phyloP scores from a whole-genome alignment of 2,113 vertebrate genomes.

The Calidris pugnax region DNA sequence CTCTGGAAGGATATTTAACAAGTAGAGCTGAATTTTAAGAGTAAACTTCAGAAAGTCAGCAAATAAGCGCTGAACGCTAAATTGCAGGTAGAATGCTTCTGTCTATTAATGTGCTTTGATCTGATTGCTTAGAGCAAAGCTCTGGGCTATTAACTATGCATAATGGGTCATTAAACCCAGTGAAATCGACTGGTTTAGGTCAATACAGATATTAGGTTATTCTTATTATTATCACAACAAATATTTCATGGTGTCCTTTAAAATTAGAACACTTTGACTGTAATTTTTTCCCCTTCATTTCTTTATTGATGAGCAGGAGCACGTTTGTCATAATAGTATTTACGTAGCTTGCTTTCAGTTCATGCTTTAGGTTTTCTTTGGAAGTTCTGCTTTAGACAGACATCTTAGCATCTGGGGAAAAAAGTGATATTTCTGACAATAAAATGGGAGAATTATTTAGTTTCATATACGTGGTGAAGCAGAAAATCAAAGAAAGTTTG shows the following conservation, averaged over 20 bases:
- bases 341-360: neutral
- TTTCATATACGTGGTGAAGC: neutral
- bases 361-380: neutral
- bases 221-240: neutral
- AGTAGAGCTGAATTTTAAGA: neutral
- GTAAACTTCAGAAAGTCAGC: neutral
- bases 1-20: neutral
- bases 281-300: neutral
- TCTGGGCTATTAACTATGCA: neutral
- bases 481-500: neutral
- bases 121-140: neutral
- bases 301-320: neutral
- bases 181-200: neutral
- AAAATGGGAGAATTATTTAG: neutral
- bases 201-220: neutral
- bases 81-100: neutral
- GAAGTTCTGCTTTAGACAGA: neutral
- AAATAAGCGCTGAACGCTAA: neutral
- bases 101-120: neutral
- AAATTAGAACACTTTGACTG: neutral
- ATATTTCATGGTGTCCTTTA: neutral
- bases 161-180: neutral
- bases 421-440: neutral
- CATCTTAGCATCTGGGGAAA: neutral
- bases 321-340: neutral